Base-by-base conservation (phyloP, 2,888 invertebrate genomes). In the Mesorhabditis spiculigera region DNA sequence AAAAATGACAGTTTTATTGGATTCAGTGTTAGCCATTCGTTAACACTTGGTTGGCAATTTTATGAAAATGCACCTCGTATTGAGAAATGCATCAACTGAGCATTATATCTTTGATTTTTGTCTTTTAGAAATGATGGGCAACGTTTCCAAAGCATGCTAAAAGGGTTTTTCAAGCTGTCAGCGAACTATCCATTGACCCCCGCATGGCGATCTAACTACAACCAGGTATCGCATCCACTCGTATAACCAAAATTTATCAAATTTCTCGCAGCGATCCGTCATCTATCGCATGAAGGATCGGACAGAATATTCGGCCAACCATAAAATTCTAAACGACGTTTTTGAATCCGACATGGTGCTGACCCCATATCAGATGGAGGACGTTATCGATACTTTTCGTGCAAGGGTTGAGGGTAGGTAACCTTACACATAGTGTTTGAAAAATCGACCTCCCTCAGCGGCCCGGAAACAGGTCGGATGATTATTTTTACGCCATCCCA, bases 281-380 rank as follows among this genome's bases (percentile, higher is more conserved):
- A 72, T 71, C 73, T 72, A 74, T 50, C 68, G 67, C 50, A 66
- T 71, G n/a, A 71, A 71, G 0, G 77, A 77, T 66, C 16, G 71
- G 58, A 77, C 77, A 4, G 77, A 77, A 50, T 77, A 75, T 65
- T 72, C 75, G 3, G 71, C 68, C 5, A 77, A 77, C 43, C 66
- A 72, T 13, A 62, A 73, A 61, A 77, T 77, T 67, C 50, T 77
- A 5, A 8, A 63, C 5, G 10, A 76, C 72, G 76, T 76, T 4
- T 77, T 75, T 67, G 77, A 77, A 68, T 73, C 73, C 45, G 77
- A 77, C 66, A 68, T 77, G 68, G 77, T 77, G 4, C 58, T 77
- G 42, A 77, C 77, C 4, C 72, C 74, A 62, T 69, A 70, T 8
- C 77, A 77, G 65, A 74, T 75, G 74, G 73, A 74, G 63, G 75